Conservation (phyloP, 2,797 vertebrate genomes). For the Sebastes jordani region DNA sequence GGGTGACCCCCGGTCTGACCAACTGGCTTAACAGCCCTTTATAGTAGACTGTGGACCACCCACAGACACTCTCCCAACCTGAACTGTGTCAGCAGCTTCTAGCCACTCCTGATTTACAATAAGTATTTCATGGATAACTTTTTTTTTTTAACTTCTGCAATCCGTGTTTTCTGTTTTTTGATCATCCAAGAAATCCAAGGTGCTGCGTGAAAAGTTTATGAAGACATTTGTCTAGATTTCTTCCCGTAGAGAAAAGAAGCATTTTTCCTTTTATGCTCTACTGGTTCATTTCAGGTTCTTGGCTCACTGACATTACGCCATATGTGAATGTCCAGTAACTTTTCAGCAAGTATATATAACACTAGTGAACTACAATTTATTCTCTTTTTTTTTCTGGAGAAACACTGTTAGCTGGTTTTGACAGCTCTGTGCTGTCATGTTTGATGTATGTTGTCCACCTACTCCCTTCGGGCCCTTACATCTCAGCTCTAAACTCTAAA, state of each 20-base stretch:
- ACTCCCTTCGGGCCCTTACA: not conserved
- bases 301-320: not conserved
- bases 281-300: not conserved
- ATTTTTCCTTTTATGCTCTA: not conserved
- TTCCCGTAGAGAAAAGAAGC: not conserved
- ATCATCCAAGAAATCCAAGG: not conserved
- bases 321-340: not conserved
- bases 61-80: not conserved
- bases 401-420: not conserved
- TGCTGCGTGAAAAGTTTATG: not conserved
- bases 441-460: not conserved
- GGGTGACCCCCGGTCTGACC: conserved; percentile 14
- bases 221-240: not conserved
- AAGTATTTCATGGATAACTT: not conserved
- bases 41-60: conserved; percentile 36
- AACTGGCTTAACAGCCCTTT: conserved; percentile 36
- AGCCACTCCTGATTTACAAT: not conserved
- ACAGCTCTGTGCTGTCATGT: not conserved
- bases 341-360: not conserved
- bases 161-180: not conserved
- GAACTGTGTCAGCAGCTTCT: not conserved
- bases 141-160: not conserved
- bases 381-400: not conserved
- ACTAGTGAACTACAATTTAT: not conserved
- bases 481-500: not conserved